Evolutionary conservation across 1,140 invertebrate genomes (phyloP).

Genomic region (Panagrolaimus sp.): DNA sequence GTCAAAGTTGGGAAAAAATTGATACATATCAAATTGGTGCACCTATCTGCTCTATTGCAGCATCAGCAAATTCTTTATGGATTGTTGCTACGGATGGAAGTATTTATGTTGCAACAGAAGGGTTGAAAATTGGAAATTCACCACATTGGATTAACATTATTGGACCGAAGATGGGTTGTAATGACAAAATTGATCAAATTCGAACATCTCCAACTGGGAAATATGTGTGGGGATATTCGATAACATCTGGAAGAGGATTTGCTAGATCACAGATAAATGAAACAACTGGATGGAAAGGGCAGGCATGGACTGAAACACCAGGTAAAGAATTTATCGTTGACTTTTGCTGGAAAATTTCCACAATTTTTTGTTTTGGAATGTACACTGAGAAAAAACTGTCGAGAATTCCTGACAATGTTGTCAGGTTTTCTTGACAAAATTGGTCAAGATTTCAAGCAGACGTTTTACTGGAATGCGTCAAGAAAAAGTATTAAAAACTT

Average conservation of each 20-base stretch:
- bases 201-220: not conserved
- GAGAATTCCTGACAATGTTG: too few relatives aligned
- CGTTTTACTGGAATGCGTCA: too few relatives aligned
- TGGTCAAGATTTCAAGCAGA: too few relatives aligned
- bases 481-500: too few relatives aligned
- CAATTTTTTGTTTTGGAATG: too few relatives aligned
- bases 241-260: conserved; percentile 11
- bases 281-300: not conserved
- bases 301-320: conserved; percentile 15
- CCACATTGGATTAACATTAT: not conserved
- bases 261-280: not conserved
- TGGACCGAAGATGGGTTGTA: not conserved
- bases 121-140: not conserved
- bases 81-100: conserved; percentile 13
- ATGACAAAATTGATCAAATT: conserved; percentile 23
- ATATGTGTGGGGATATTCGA: conserved; percentile 17
- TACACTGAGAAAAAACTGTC: too few relatives aligned
- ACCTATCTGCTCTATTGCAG: conserved; percentile 15
- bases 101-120: conserved; percentile 10
- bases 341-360: too few relatives aligned
- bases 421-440: too few relatives aligned
- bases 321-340: too few relatives aligned
- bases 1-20: not conserved
- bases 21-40: not conserved
- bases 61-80: conserved; percentile 16